Evolutionary conservation across 2,113 vertebrate genomes (phyloP).

Genomic region (Callocephalon fimbriatum): DNA sequence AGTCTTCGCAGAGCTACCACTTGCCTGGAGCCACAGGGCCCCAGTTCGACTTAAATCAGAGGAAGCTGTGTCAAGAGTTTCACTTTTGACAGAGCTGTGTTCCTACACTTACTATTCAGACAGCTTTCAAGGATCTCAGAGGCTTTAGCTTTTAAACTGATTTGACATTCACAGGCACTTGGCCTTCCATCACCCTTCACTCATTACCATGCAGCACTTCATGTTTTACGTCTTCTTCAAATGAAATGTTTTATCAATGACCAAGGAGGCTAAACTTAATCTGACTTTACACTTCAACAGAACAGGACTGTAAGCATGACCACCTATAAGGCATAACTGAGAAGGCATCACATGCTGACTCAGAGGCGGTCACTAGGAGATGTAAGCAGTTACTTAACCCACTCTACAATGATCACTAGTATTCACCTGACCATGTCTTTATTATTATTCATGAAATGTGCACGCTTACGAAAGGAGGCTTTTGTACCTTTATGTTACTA

Average conservation of each 20-base stretch:
- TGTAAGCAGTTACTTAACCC: background rate
- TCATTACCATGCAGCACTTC: background rate
- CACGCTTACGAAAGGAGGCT: background rate
- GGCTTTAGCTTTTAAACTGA: background rate
- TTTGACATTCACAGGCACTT: background rate
- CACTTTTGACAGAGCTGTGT: background rate
- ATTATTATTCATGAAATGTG: background rate
- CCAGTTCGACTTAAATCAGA: background rate
- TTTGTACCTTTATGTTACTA: background rate
- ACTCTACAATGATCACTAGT: background rate
- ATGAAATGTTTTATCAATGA: background rate
- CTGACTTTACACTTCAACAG: background rate
- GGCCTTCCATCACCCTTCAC: background rate
- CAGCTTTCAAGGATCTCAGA: background rate
- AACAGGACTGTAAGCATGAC: background rate
- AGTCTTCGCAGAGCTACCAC: background rate
- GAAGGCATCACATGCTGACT: background rate
- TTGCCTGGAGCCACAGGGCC: background rate
- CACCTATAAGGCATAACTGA: background rate
- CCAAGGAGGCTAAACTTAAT: background rate
- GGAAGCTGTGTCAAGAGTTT: background rate
- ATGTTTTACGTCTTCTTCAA: background rate
- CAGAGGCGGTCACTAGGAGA: background rate
- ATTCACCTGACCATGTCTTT: background rate
- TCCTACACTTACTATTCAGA: background rate